Percentiles rank a stretch among this genome's conserved stretches.
phyloP scores from a whole-genome alignment of 2,113 vertebrate species.

The Ivindomyrus marchei region DNA sequence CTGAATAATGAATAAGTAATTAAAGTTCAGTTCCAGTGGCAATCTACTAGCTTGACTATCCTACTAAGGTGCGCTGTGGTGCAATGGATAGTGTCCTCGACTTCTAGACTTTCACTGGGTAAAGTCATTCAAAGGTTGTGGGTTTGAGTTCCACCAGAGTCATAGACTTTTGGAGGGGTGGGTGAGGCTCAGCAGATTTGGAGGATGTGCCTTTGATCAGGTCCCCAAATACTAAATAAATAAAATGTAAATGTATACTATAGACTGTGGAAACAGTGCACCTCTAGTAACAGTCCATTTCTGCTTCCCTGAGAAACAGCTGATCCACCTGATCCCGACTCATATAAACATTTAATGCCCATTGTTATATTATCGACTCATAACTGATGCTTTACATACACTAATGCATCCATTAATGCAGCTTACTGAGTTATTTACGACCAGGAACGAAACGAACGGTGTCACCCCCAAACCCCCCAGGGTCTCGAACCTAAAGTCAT shows the following conservation, averaged over 20 bases:
- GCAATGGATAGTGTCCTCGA: not conserved
- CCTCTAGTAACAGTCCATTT: not conserved
- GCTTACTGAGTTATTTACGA: not conserved
- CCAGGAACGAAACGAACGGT: too few species aligned
- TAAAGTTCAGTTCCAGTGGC: conserved; percentile 2
- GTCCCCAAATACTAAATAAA: not conserved
- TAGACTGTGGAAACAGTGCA: not conserved
- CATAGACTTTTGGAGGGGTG: not conserved
- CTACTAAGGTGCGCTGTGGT: not conserved
- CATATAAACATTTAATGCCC: not conserved
- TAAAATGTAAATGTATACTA: not conserved
- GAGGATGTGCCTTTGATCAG: not conserved
- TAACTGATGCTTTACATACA: not conserved
- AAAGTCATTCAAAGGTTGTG: not conserved
- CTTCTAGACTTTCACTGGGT: not conserved
- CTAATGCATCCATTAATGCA: not conserved
- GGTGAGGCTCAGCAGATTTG: too few species aligned
- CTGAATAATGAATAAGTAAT: conserved; percentile 3
- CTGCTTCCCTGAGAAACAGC: not conserved
- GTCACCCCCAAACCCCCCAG: not conserved
- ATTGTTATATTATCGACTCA: not conserved
- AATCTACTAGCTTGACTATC: not conserved
- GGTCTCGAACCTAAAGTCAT: not conserved
- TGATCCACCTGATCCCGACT: not conserved
- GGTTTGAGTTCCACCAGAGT: not conserved